phyloP scores from a whole-genome alignment of 2,888 invertebrate species.

The Smittia sp. region DNA sequence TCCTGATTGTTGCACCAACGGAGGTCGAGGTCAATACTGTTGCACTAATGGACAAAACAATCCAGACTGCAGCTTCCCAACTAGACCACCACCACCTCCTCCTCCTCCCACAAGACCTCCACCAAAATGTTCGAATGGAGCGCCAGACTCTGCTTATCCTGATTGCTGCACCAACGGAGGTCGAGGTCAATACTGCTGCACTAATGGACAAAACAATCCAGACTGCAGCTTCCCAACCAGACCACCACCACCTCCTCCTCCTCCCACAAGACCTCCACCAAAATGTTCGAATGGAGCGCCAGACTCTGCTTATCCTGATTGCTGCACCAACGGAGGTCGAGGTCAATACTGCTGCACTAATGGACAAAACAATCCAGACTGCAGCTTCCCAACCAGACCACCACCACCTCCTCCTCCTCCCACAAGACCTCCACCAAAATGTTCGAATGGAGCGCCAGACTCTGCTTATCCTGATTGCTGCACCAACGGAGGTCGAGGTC shows the following conservation, averaged over 20 bases:
- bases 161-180: slow-evolving; percentile 15
- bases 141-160: background rate
- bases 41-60: background rate
- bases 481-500: background rate
- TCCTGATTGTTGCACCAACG: slow-evolving; percentile 13
- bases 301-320: background rate
- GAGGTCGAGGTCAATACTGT: slow-evolving; percentile 10
- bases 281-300: background rate
- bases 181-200: background rate
- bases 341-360: slow-evolving; percentile 19
- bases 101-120: background rate
- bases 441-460: background rate
- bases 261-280: background rate
- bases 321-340: slow-evolving; percentile 10
- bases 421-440: background rate
- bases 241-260: background rate
- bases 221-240: background rate
- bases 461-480: slow-evolving; percentile 10
- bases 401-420: background rate
- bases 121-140: background rate
- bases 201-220: slow-evolving; percentile 7
- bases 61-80: background rate
- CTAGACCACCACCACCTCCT: too few species aligned
- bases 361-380: background rate
- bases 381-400: background rate